These are phyloP conservation scores for Andrena chrysosceles DNA, from an alignment of 2,888 invertebrate genomes.

Conservation along the genomic window DNA sequence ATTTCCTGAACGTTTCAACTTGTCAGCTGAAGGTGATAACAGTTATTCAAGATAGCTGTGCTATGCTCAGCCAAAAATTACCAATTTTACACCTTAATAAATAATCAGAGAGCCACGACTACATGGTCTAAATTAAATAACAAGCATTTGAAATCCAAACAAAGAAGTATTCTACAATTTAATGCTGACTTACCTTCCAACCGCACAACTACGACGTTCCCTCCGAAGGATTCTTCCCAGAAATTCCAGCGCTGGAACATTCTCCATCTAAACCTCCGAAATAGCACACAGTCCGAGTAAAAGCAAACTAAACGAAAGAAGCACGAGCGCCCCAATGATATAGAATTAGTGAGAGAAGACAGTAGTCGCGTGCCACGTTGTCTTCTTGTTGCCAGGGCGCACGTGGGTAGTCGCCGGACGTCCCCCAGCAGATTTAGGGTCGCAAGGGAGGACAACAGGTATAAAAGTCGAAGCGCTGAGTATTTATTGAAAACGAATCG, in stretches of 20 bases:
- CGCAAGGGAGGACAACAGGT: slow-evolving; percentile 10
- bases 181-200: slow-evolving; percentile 40
- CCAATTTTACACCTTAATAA: too few species aligned
- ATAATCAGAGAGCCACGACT: too few species aligned
- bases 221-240: background rate
- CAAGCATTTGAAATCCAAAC: too few species aligned
- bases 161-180: background rate
- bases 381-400: background rate
- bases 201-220: background rate
- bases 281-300: background rate
- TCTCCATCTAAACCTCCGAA: background rate
- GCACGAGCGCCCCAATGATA: background rate
- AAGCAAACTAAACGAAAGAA: background rate
- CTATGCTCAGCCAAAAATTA: too few species aligned
- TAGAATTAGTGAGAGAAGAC: background rate
- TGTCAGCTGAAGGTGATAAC: background rate
- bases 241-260: background rate
- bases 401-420: background rate
- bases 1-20: background rate
- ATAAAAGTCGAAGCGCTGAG: slow-evolving; percentile 79
- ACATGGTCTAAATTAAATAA: too few species aligned
- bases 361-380: too few species aligned
- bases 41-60: too few species aligned
- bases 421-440: background rate
- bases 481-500: slow-evolving; percentile 81